phyloP scores from a whole-genome alignment of 2,888 invertebrate species.

The Oxytorus armatus region DNA sequence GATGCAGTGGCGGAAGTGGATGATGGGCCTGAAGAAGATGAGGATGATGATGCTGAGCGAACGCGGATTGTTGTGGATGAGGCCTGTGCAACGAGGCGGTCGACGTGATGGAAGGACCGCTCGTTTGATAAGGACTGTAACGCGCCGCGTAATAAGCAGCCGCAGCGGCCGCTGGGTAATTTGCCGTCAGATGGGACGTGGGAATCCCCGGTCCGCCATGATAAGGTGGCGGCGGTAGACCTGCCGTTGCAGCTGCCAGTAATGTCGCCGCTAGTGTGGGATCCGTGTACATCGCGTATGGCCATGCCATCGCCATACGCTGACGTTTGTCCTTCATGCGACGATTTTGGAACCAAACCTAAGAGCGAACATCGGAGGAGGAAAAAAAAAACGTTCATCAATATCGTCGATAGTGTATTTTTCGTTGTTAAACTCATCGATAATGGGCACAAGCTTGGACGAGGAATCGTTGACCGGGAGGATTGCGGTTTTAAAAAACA shows the following conservation, averaged over 20 bases:
- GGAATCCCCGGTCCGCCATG: conserved; percentile 83
- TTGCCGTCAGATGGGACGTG: conserved; percentile 86
- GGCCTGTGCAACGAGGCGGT: conserved; percentile 86
- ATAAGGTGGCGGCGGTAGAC: conserved; percentile 85
- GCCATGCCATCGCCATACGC: conserved; percentile 97
- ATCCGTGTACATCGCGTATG: conserved; percentile 97
- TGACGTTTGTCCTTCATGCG: conserved; percentile 99
- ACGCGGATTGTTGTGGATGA: conserved; percentile 84
- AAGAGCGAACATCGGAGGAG: conserved; percentile 73
- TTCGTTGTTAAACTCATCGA: too few species aligned
- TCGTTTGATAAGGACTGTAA: conserved; percentile 86
- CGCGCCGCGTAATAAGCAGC: conserved; percentile 86
- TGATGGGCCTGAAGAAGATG: conserved; percentile 75
- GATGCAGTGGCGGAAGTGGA: conserved; percentile 74
- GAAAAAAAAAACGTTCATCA: background rate
- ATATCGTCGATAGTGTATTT: background rate
- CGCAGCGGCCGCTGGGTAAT: conserved; percentile 85
- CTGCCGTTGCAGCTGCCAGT: conserved; percentile 93
- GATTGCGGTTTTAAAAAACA: too few species aligned
- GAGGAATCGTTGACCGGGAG: too few species aligned
- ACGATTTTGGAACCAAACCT: conserved; percentile 99
- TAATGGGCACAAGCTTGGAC: too few species aligned
- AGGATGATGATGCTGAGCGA: conserved; percentile 73
- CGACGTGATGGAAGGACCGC: conserved; percentile 85
- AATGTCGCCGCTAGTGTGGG: conserved; percentile 97